phyloP scores from a whole-genome alignment of 2,888 invertebrate species.

The Drosophila suboccidentalis region DNA sequence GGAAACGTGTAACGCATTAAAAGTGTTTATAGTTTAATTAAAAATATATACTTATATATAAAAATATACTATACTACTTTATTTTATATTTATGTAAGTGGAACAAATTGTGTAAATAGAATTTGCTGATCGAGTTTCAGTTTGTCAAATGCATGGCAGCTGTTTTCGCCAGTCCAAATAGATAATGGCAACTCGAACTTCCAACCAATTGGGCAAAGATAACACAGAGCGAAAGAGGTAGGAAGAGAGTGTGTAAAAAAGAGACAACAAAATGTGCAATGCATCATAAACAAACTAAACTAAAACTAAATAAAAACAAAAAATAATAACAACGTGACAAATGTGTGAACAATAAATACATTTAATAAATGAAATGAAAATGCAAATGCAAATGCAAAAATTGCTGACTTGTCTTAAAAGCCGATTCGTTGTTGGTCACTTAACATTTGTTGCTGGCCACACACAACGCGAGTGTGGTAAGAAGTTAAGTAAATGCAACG shows the following conservation, averaged over 20 bases:
- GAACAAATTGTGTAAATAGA: conserved; percentile 54
- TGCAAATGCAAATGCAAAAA: conserved; percentile 12
- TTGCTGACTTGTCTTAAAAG: conserved; percentile 49
- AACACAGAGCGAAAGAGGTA: conserved; percentile 25
- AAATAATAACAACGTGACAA: conserved; percentile 68
- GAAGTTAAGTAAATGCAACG: conserved; percentile 43
- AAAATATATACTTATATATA: not conserved
- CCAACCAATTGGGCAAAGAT: conserved; percentile 53
- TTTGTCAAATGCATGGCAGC: conserved; percentile 51
- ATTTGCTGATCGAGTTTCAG: conserved; percentile 51
- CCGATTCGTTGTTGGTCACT: not conserved
- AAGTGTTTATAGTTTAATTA: conserved; percentile 1
- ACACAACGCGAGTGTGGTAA: conserved; percentile 27
- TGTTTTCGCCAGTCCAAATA: conserved; percentile 52
- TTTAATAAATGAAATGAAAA: conserved; percentile 31
- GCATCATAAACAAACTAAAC: conserved; percentile 60
- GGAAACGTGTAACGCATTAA: not conserved
- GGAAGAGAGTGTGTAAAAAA: not conserved
- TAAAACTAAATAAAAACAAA: not conserved
- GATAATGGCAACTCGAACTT: conserved; percentile 56
- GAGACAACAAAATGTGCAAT: conserved; percentile 49
- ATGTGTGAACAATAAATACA: conserved; percentile 75
- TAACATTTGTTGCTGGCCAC: conserved; percentile 29
- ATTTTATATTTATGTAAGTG: conserved; percentile 7
- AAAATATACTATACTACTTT: not conserved